A percentile compares a stretch with the other conserved stretches of the same genome.
Evolutionary conservation across 2,888 invertebrate genomes (phyloP).

Genomic region (Mycalesis mineus): DNA sequence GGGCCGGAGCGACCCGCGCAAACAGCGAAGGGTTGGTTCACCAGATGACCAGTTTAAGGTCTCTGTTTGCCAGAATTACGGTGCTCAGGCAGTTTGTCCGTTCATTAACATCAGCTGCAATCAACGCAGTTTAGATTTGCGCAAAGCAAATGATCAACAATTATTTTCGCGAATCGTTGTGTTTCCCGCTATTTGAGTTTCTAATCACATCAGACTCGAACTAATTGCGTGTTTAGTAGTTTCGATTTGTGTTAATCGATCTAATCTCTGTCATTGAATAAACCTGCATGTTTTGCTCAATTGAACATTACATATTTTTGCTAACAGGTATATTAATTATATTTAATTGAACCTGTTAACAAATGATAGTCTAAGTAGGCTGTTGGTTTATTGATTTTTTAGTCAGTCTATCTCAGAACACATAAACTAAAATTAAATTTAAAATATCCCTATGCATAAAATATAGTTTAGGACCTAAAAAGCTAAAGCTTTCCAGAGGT

Average conservation of each 20-base stretch:
- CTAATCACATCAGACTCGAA: constrained; percentile 1
- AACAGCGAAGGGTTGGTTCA: constrained; percentile 69
- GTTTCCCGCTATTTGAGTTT: constrained; percentile 13
- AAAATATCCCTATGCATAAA: too few species aligned
- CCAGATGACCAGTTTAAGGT: constrained; percentile 48
- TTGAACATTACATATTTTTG: too few species aligned
- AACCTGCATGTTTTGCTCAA: too few species aligned
- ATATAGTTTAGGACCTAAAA: too few species aligned
- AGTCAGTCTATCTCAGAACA: too few species aligned
- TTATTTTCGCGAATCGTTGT: constrained; percentile 1
- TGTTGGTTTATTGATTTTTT: too few species aligned
- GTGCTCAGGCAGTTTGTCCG: constrained; percentile 52
- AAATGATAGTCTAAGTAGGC: too few species aligned
- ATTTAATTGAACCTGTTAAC: too few species aligned
- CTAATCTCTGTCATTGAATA: too few species aligned
- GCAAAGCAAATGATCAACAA: constrained; percentile 14
- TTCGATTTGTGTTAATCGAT: not conserved
- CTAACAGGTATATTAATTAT: too few species aligned
- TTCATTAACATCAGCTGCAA: constrained; percentile 51
- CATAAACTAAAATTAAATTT: too few species aligned
- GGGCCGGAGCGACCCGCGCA: constrained; percentile 53
- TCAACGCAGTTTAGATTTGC: constrained; percentile 32
- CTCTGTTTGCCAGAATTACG: constrained; percentile 53
- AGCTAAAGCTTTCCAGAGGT: too few species aligned
- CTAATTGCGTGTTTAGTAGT: not conserved